Percentiles rank a stretch among this genome's conserved stretches.
Conservation (phyloP, 1,140 invertebrate species). For the Ephestia elutella region DNA sequence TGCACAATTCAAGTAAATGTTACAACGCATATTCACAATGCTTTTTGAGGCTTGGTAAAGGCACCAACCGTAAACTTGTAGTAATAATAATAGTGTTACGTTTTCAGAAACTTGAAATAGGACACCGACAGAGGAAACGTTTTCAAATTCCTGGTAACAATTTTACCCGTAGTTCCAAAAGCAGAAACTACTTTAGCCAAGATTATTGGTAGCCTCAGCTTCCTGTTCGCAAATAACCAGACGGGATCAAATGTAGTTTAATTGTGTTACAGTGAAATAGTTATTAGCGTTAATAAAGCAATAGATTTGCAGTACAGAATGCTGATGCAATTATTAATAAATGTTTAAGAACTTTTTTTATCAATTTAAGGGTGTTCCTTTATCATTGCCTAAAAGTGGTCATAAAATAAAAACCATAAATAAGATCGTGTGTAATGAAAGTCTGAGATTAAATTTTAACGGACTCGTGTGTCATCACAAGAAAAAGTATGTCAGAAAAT, state of each 20-base stretch:
- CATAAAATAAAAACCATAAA: too few species aligned
- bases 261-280: conserved; percentile 16
- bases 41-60: neutral
- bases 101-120: neutral
- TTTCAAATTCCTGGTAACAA: neutral
- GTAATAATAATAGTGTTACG: conserved; percentile 9
- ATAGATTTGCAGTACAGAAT: too few species aligned
- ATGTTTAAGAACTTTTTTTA: too few species aligned
- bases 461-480: too few species aligned
- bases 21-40: neutral
- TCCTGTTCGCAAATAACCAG: conserved; percentile 44
- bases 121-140: neutral
- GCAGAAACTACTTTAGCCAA: neutral
- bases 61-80: too few species aligned
- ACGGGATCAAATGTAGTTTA: conserved; percentile 31
- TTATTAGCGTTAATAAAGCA: too few species aligned
- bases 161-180: neutral
- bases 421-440: too few species aligned
- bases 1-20: conserved; percentile 6
- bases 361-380: too few species aligned
- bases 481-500: too few species aligned
- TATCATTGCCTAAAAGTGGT: too few species aligned
- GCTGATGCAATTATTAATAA: too few species aligned
- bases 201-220: conserved; percentile 29
- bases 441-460: too few species aligned